phyloP scores from a whole-genome alignment of 2,797 vertebrate genomes.

The Notolepis coatsorum region DNA sequence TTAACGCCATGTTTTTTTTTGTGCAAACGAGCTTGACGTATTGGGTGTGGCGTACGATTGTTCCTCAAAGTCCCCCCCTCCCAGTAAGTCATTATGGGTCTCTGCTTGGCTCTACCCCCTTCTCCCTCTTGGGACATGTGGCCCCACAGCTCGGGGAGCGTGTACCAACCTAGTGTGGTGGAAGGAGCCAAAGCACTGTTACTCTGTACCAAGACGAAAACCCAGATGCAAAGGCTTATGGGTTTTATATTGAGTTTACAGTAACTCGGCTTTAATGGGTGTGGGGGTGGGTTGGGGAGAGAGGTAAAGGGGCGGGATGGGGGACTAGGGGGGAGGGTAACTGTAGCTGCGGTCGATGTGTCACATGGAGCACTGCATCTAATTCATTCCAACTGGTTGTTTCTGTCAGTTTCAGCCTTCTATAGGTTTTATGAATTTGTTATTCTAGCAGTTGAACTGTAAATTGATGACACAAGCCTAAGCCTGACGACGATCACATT shows the following conservation, averaged over 20 bases:
- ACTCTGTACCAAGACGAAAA: conserved; percentile 41
- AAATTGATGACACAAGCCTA: conserved; percentile 23
- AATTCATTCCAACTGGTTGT: conserved; percentile 54
- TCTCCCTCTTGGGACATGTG: conserved; percentile 28
- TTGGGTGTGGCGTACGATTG: conserved; percentile 54
- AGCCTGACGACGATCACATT: not conserved
- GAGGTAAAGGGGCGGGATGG: conserved; percentile 26
- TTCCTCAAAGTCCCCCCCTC: conserved; percentile 30
- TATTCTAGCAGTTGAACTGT: conserved; percentile 48
- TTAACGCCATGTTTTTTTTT: not conserved
- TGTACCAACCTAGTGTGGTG: conserved; percentile 62
- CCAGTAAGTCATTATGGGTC: conserved; percentile 49
- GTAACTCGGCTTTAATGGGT: conserved; percentile 69
- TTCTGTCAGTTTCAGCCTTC: conserved; percentile 47
- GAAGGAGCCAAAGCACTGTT: conserved; percentile 7
- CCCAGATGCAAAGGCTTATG: conserved; percentile 79
- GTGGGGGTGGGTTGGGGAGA: conserved; percentile 51
- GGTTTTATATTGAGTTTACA: conserved; percentile 73
- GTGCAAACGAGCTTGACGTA: conserved; percentile 34
- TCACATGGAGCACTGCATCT: conserved; percentile 49
- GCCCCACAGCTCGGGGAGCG: conserved; percentile 40
- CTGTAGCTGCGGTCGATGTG: conserved; percentile 55
- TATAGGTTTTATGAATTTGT: conserved; percentile 57
- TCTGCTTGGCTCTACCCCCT: not conserved
- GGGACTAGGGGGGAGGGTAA: conserved; percentile 35